phyloP scores from a whole-genome alignment of 2,797 vertebrate species.

The Artibeus jamaicensis region DNA sequence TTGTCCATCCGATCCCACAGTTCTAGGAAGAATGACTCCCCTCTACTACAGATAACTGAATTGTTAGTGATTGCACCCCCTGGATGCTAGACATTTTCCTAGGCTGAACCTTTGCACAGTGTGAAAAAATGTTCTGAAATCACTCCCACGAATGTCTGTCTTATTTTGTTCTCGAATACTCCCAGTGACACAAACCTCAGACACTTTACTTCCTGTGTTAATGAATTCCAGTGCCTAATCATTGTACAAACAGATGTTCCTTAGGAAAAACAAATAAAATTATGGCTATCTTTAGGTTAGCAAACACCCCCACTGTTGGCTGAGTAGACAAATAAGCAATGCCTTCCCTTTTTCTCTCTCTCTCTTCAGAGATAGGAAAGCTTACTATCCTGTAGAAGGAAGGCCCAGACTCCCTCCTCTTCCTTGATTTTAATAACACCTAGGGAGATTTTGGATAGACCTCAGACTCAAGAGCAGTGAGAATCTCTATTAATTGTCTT shows the following conservation, averaged over 20 bases:
- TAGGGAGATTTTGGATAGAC: background rate
- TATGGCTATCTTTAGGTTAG: constrained; percentile 71
- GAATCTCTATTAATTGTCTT: background rate
- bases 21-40: background rate
- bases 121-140: constrained; percentile 61
- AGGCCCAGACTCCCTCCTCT: background rate
- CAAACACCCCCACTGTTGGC: constrained; percentile 58
- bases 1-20: background rate
- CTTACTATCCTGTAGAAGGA: background rate
- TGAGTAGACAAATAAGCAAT: constrained; percentile 40
- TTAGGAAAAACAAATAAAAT: constrained; percentile 72
- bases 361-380: background rate
- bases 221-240: constrained; percentile 69
- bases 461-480: background rate
- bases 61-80: background rate
- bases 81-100: background rate
- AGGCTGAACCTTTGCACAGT: constrained; percentile 30
- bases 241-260: constrained; percentile 69
- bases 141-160: constrained; percentile 62
- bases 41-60: background rate
- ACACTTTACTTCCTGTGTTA: constrained; percentile 73
- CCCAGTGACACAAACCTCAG: constrained; percentile 67
- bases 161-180: constrained; percentile 61
- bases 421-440: background rate
- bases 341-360: background rate